Conservation (phyloP, 2,113 vertebrate genomes). For the Rhynchomys soricoides region DNA sequence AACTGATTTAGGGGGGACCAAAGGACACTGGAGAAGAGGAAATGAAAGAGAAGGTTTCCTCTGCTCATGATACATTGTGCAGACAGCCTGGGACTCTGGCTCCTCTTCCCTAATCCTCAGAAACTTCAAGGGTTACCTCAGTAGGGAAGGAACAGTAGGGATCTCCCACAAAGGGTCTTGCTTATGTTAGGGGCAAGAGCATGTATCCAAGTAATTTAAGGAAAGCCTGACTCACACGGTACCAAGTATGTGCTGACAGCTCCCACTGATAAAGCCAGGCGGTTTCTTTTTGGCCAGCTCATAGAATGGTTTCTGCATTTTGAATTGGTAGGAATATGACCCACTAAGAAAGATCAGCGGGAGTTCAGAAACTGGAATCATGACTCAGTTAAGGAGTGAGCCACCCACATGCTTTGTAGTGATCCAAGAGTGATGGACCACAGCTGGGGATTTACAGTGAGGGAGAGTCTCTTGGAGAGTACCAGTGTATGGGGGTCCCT, state of each 20-base stretch:
- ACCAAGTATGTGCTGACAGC: background rate
- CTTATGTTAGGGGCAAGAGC: no score
- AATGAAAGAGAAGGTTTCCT: no score
- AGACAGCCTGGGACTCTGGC: background rate
- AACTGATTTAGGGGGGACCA: background rate
- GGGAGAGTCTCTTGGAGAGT: background rate
- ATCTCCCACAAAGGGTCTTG: background rate
- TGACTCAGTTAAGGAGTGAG: background rate
- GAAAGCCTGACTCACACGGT: background rate
- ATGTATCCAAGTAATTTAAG: background rate
- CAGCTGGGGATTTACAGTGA: background rate
- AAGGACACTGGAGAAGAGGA: background rate
- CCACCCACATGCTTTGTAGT: background rate
- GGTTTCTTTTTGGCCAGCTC: background rate
- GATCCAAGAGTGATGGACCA: background rate
- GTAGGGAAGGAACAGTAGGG: background rate
- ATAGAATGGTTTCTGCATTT: background rate
- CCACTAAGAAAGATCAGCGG: no score
- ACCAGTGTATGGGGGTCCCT: background rate
- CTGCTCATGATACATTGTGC: background rate
- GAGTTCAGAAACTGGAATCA: background rate
- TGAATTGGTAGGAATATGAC: background rate
- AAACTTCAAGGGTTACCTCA: background rate
- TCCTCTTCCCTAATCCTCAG: background rate
- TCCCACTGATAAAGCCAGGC: no score